A percentile compares a stretch with the other conserved stretches of the same genome.
These are phyloP conservation scores for Proterorhinus semilunaris DNA, from an alignment of 2,113 vertebrate species.

Conservation along the genomic window DNA sequence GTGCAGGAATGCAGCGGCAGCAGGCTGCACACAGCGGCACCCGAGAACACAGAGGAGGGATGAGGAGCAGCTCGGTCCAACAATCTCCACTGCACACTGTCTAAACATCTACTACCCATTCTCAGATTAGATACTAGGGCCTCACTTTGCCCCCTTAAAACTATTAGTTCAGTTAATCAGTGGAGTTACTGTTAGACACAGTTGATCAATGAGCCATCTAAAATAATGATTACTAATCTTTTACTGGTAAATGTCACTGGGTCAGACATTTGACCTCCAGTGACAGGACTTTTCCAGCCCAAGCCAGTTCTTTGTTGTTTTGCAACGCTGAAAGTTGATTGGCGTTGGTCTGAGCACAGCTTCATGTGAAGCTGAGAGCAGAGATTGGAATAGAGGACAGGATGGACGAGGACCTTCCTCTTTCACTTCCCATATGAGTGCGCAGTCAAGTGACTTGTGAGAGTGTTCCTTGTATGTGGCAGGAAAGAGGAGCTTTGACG, in stretches of 20 bases:
- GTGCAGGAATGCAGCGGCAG: constrained; percentile 63
- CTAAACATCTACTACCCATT: constrained; percentile 39
- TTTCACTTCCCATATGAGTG: constrained; percentile 80
- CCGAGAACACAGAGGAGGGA: constrained; percentile 65
- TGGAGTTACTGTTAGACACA: not conserved
- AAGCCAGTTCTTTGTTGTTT: constrained; percentile 62
- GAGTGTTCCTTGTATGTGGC: constrained; percentile 65
- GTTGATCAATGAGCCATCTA: constrained; percentile 22
- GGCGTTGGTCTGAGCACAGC: constrained; percentile 43
- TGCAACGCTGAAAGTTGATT: constrained; percentile 54
- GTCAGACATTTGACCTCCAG: constrained; percentile 56
- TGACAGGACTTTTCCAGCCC: constrained; percentile 50
- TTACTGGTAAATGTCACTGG: constrained; percentile 40
- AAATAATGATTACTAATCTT: constrained; percentile 36
- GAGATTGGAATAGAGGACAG: constrained; percentile 65
- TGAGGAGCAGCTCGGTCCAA: constrained; percentile 41
- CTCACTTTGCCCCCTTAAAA: not conserved
- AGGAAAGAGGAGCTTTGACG: constrained; percentile 66
- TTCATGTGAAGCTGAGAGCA: constrained; percentile 66
- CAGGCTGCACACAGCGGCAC: constrained; percentile 63
- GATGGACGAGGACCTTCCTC: constrained; percentile 76
- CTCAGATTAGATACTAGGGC: constrained; percentile 47
- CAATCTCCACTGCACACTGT: constrained; percentile 29
- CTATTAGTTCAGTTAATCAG: constrained; percentile 3
- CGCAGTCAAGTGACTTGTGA: constrained; percentile 79